Base-by-base conservation (phyloP, 2,797 vertebrate species). In the Myoxocephalus aenaeus region DNA sequence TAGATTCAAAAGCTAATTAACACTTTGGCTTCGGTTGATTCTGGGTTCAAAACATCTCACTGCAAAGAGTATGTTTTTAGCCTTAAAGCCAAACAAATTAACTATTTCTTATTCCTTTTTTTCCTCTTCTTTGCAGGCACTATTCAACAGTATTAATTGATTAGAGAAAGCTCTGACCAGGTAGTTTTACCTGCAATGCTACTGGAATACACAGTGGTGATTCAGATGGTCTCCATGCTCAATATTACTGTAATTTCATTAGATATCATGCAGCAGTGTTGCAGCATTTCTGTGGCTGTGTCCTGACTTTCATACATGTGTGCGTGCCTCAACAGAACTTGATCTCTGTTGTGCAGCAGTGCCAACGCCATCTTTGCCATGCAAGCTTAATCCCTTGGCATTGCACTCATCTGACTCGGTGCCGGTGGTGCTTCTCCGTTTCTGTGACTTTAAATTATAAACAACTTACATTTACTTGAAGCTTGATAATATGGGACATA, bases 351-450 rank as follows among this genome's bases (percentile, higher is more conserved):
- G 67, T 62, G 77, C 84, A 75, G 84, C 81, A 46, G 65, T 88
- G 86, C 88, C 87, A 90, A 77, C 59, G 36, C 79, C 75, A 88
- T 87, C 79, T 78, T 81, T 87, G 85, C 88, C 46, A 77, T 82
- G 89, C 68, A 76, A 84, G 81, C 82, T 85, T 89, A 92, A 92
- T 92, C 87, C 82, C 48, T 58, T 84, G 80, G 90, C 81, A 85
- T 82, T 82, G 82, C 76, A 81, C 83, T 86, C 75, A 80, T 87
- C 73, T 82, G 80, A 73, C 77, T 77, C 83, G 73, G 59, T 71
- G 70, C 34, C 18, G 4, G 20, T 56, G 38, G 65, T 73, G 83
- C 59, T 64, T 74, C 54, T 75, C 59, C 15, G n/a, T 25, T 27
- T 54, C 53, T 22, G 14, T 54, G 36, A 59, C n/a, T 77, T 81